Evolutionary conservation across 2,888 invertebrate genomes (phyloP).

Genomic region (Mythimna lalbum): DNA sequence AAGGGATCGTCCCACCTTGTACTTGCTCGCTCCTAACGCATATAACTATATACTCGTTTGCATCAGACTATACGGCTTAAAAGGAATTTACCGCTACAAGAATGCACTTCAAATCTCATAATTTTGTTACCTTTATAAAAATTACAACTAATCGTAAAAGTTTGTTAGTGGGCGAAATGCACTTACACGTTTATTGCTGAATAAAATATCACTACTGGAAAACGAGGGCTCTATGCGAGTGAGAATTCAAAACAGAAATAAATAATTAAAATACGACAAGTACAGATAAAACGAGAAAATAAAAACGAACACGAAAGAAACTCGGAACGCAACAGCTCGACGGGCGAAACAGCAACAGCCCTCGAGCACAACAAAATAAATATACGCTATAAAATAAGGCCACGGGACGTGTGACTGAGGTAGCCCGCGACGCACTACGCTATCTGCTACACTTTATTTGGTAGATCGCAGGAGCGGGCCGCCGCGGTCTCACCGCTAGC

Average conservation of each 20-base stretch:
- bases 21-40: constrained; percentile 64
- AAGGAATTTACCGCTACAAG: constrained; percentile 89
- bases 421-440: constrained; percentile 88
- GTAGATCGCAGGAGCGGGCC: constrained; percentile 67
- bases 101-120: constrained; percentile 90
- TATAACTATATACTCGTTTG: constrained; percentile 75
- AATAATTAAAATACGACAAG: constrained; percentile 86
- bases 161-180: constrained; percentile 83
- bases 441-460: constrained; percentile 74
- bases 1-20: constrained; percentile 66
- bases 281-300: constrained; percentile 83
- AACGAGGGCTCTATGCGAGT: constrained; percentile 86
- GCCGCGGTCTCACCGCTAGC: constrained; percentile 65
- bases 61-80: constrained; percentile 89
- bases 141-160: constrained; percentile 88
- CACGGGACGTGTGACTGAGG: constrained; percentile 89
- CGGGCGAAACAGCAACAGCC: constrained; percentile 89
- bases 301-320: constrained; percentile 87
- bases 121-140: constrained; percentile 86
- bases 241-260: constrained; percentile 87
- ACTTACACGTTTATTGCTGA: constrained; percentile 89
- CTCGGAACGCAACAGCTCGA: constrained; percentile 86
- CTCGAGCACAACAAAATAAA: constrained; percentile 89
- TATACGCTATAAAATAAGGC: constrained; percentile 85
- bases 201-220: constrained; percentile 91